Evolutionary conservation across 2,888 invertebrate species (phyloP).

Genomic region (Sesia bembeciformis): DNA sequence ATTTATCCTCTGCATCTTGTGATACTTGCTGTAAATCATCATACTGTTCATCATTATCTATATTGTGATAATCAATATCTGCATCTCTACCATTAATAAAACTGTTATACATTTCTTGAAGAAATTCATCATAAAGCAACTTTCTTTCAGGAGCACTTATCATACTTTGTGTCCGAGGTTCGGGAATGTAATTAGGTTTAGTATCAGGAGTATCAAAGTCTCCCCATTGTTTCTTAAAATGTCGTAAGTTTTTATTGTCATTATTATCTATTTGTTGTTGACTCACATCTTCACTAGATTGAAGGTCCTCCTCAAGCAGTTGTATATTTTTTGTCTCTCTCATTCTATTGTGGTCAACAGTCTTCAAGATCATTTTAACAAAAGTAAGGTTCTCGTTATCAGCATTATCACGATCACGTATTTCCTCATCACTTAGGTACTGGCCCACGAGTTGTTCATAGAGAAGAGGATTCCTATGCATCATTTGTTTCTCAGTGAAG

Average conservation of each 20-base stretch:
- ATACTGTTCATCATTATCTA: conserved; percentile 87
- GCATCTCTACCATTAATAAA: conserved; percentile 88
- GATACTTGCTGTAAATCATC: conserved; percentile 80
- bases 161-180: conserved; percentile 37
- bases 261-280: conserved; percentile 22
- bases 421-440: conserved; percentile 86
- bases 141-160: conserved; percentile 76
- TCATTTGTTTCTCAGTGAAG: conserved; percentile 95
- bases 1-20: conserved; percentile 91
- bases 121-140: conserved; percentile 85
- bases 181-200: conserved; percentile 33
- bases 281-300: conserved; percentile 32
- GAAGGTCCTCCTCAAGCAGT: conserved; percentile 72
- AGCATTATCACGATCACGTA: conserved; percentile 75
- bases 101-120: conserved; percentile 87
- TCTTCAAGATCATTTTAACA: conserved; percentile 85
- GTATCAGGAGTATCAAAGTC: conserved; percentile 68
- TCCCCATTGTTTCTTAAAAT: conserved; percentile 58
- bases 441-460: conserved; percentile 93
- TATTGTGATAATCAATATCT: conserved; percentile 87
- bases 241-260: conserved; percentile 7
- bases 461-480: conserved; percentile 89
- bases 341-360: conserved; percentile 83
- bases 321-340: conserved; percentile 77
- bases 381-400: conserved; percentile 76